Percentiles rank a stretch among this genome's conserved stretches.
phyloP scores from a whole-genome alignment of 2,888 invertebrate species.

The Hoplodrina blanda region DNA sequence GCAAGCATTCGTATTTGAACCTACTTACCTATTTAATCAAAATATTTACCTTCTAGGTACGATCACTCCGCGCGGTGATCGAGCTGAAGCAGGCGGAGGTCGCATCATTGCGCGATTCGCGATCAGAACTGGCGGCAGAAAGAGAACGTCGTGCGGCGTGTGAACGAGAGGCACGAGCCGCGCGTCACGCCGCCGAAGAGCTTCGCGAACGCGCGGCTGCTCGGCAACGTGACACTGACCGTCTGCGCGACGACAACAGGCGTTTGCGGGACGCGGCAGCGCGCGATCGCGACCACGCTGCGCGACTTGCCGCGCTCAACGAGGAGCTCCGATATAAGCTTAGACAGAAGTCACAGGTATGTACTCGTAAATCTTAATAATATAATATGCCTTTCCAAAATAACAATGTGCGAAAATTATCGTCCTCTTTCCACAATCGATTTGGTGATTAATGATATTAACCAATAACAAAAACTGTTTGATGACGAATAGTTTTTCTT shows the following conservation, averaged over 20 bases:
- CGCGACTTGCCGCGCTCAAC: conserved; percentile 94
- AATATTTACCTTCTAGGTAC: conserved; percentile 75
- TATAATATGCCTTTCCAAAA: neutral
- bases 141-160: conserved; percentile 94
- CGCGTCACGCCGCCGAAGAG: conserved; percentile 96
- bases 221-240: conserved; percentile 93
- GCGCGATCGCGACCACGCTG: conserved; percentile 94
- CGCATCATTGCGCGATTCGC: conserved; percentile 93
- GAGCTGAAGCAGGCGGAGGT: conserved; percentile 97
- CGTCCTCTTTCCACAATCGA: neutral
- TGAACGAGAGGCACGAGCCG: conserved; percentile 93
- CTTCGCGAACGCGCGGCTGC: conserved; percentile 94
- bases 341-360: conserved; percentile 94
- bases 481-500: neutral
- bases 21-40: neutral
- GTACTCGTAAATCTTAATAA: neutral
- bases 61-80: conserved; percentile 95
- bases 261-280: conserved; percentile 93
- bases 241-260: conserved; percentile 91
- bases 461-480: conserved; percentile 1
- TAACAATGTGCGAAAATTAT: neutral
- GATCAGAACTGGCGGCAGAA: conserved; percentile 93
- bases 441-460: neutral
- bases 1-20: neutral
- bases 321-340: conserved; percentile 97